Conservation (phyloP, 2,113 vertebrate species). For the Pampusana beccarii region DNA sequence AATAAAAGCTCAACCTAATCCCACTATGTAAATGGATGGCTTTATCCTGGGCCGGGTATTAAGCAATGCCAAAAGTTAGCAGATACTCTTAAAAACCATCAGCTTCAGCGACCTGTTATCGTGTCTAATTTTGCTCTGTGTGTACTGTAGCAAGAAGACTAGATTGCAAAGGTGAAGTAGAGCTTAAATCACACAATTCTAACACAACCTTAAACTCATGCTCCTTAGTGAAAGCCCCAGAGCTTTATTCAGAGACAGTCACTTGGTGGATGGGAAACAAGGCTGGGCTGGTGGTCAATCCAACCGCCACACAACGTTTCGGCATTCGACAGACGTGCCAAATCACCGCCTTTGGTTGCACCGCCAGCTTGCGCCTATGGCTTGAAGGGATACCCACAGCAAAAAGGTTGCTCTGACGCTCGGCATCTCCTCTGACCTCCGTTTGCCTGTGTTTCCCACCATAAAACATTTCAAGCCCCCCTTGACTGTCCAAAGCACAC, state of each 20-base stretch:
- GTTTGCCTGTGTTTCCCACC: neutral
- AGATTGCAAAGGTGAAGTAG: neutral
- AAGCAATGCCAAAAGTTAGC: neutral
- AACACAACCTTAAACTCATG: neutral
- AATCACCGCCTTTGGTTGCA: neutral
- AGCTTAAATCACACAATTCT: neutral
- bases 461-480: neutral
- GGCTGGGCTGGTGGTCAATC: neutral
- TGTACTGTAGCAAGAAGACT: neutral
- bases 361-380: rapidly evolving
- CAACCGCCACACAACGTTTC: neutral
- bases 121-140: neutral
- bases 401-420: neutral
- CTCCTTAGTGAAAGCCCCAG: neutral
- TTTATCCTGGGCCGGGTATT: neutral
- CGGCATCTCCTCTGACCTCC: neutral
- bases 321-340: neutral
- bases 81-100: neutral
- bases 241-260: neutral
- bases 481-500: neutral
- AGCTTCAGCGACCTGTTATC: neutral
- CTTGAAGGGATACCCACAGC: neutral
- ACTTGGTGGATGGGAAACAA: rapidly evolving
- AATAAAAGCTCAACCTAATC: neutral
- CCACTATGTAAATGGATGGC: neutral